A percentile compares a stretch with the other conserved stretches of the same genome.
Evolutionary conservation across 1,140 invertebrate species (phyloP).

Genomic region (Procambarus virginalis): DNA sequence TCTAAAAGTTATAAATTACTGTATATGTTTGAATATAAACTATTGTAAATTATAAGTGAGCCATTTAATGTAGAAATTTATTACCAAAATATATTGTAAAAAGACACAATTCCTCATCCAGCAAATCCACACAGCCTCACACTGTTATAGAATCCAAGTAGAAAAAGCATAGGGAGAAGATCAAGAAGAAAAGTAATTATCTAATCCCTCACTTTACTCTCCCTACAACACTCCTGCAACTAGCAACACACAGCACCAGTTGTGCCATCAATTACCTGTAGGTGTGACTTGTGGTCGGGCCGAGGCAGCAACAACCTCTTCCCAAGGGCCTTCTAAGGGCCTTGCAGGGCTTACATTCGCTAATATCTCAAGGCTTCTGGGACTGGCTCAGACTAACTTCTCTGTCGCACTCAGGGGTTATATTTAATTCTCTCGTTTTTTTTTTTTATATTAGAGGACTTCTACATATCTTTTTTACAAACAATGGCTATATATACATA

Average conservation of each 20-base stretch:
- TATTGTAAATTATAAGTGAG: no score
- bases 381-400: constrained; percentile 40
- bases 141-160: not conserved
- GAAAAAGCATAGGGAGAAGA: not conserved
- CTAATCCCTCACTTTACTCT: not conserved
- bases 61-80: no score
- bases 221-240: constrained; percentile 6
- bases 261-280: constrained; percentile 43
- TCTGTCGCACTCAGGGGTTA: constrained; percentile 2
- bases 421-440: not conserved
- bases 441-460: not conserved
- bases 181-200: not conserved
- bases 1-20: no score
- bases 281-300: constrained; percentile 33
- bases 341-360: constrained; percentile 45
- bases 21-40: no score
- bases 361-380: constrained; percentile 61
- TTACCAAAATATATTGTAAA: no score
- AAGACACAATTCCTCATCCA: no score
- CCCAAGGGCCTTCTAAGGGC: constrained; percentile 33
- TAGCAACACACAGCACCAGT: constrained; percentile 25
- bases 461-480: not conserved
- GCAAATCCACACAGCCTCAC: not conserved
- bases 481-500: constrained; percentile 12
- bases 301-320: constrained; percentile 42